Percentiles rank a stretch among this genome's conserved stretches.
These are phyloP conservation scores for Pelodiscus sinensis DNA, from an alignment of 2,113 vertebrate species.

Conservation along the genomic window DNA sequence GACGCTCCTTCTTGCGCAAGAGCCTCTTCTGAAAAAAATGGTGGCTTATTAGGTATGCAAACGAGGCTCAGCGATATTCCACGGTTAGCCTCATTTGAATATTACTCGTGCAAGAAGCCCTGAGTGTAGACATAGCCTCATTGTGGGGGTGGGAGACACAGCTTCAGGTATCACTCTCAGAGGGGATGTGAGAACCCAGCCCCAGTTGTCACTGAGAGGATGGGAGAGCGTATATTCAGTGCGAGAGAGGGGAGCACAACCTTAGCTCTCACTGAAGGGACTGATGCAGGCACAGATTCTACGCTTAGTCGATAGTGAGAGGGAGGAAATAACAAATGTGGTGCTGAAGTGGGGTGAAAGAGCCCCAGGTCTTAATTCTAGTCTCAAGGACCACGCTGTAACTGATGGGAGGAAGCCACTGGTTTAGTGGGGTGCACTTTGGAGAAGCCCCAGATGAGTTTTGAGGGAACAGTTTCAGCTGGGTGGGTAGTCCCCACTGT, in stretches of 20 bases:
- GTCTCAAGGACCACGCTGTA: background rate
- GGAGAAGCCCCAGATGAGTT: background rate
- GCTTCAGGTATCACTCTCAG: background rate
- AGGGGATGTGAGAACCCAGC: background rate
- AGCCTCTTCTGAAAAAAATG: too few relatives aligned
- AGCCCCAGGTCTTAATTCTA: background rate
- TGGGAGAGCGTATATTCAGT: background rate
- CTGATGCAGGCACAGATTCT: background rate
- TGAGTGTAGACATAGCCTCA: too few relatives aligned
- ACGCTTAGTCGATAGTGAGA: fast-evolving
- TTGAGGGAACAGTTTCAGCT: background rate
- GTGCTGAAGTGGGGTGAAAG: background rate
- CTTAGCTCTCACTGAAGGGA: background rate
- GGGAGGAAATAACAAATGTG: fast-evolving
- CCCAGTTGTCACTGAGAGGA: background rate
- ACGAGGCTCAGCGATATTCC: too few relatives aligned
- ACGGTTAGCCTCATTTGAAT: too few relatives aligned
- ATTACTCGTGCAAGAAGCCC: too few relatives aligned
- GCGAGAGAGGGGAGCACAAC: background rate
- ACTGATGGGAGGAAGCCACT: background rate
- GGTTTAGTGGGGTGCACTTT: background rate
- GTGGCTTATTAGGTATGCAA: too few relatives aligned
- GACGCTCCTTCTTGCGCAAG: too few relatives aligned
- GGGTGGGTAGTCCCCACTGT: background rate
- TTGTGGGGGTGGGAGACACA: background rate